These are phyloP conservation scores for Philonicus albiceps DNA, from an alignment of 2,888 invertebrate genomes.

Conservation along the genomic window DNA sequence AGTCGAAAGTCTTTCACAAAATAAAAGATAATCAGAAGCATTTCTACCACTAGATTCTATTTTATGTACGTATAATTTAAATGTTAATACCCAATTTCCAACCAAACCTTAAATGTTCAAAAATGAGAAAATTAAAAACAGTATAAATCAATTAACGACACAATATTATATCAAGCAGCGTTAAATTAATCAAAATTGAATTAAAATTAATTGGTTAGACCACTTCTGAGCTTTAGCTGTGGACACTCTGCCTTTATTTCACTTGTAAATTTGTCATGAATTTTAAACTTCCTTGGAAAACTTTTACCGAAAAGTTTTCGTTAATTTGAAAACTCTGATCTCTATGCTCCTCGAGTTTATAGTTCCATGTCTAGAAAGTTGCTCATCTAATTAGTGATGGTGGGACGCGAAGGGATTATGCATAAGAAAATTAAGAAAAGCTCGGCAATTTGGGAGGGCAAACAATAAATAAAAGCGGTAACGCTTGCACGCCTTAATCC, in stretches of 20 bases:
- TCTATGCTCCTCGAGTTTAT: background rate
- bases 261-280: slow-evolving; percentile 2
- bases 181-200: background rate
- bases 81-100: background rate
- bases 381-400: slow-evolving; percentile 1
- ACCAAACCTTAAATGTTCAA: background rate
- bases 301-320: background rate
- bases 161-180: background rate
- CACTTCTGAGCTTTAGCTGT: background rate
- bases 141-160: background rate
- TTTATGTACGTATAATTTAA: too few relatives aligned
- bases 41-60: too few relatives aligned
- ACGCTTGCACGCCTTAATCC: background rate
- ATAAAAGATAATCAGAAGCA: too few relatives aligned
- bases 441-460: background rate
- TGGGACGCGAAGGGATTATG: background rate
- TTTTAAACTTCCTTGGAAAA: background rate
- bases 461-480: background rate
- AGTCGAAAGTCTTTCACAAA: too few relatives aligned
- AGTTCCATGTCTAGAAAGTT: background rate
- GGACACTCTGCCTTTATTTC: background rate
- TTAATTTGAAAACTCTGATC: slow-evolving; percentile 22
- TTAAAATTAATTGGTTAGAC: background rate
- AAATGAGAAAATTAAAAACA: background rate
- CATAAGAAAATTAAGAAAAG: slow-evolving; percentile 3